Percentiles rank a stretch among this genome's conserved stretches.
Conservation (phyloP, 2,797 vertebrate genomes). For the Hyperoplus lanceolatus region DNA sequence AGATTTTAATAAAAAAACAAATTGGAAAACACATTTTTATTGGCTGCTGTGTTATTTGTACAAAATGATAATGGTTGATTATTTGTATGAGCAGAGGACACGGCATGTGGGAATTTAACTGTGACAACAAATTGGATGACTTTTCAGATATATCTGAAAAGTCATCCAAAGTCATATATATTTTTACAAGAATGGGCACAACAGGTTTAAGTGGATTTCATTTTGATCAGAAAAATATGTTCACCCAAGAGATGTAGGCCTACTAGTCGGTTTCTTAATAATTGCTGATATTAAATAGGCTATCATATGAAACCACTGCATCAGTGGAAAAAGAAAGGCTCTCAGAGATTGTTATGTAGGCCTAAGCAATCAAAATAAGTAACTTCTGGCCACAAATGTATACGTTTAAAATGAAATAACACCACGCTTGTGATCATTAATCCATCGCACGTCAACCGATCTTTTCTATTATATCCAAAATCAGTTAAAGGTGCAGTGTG, state of each 20-base stretch:
- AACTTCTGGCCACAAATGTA: slow-evolving; percentile 2
- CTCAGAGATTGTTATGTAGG: slow-evolving; percentile 22
- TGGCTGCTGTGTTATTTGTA: neutral
- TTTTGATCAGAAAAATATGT: slow-evolving; percentile 3
- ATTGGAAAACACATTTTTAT: neutral
- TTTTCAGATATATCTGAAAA: neutral
- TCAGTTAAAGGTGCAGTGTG: too few relatives aligned
- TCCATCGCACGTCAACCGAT: slow-evolving; percentile 4
- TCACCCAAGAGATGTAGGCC: slow-evolving; percentile 2
- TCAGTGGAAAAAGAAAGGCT: slow-evolving; percentile 20
- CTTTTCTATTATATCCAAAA: neutral
- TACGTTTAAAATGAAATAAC: slow-evolving; percentile 8
- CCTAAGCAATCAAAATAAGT: slow-evolving; percentile 6
- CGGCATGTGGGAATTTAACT: neutral
- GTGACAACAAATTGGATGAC: neutral
- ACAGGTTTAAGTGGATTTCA: neutral
- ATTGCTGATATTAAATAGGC: slow-evolving; percentile 14
- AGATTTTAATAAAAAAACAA: neutral
- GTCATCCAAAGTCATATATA: neutral
- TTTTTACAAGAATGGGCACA: neutral
- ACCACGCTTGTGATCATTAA: neutral
- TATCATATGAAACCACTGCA: slow-evolving; percentile 29
- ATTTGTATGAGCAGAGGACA: neutral
- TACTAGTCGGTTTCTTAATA: neutral
- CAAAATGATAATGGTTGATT: neutral